These are phyloP conservation scores for Rhynchotus rufescens DNA, from an alignment of 2,797 vertebrate genomes.

Conservation along the genomic window DNA sequence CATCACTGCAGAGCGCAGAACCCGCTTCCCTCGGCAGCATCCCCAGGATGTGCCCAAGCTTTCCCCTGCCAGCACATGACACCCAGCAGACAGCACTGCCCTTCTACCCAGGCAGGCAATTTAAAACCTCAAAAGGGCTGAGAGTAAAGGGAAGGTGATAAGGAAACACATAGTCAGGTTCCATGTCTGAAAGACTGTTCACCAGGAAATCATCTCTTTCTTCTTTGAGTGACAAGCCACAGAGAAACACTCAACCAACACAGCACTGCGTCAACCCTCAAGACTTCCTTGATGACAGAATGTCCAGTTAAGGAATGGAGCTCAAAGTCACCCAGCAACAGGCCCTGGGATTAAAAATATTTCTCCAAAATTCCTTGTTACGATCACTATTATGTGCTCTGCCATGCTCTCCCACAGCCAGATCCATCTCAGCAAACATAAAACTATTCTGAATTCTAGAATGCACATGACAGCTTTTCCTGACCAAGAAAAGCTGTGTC, in stretches of 20 bases:
- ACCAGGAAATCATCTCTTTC: not conserved
- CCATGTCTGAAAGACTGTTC: not conserved
- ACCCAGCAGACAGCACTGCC: not conserved
- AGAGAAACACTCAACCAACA: not conserved
- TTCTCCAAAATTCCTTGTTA: not conserved
- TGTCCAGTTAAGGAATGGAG: not conserved
- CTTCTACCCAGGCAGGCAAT: not conserved
- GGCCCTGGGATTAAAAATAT: not conserved
- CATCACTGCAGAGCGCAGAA: not conserved
- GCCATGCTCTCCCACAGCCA: not conserved
- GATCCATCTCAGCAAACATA: rapidly evolving
- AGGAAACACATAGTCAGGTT: not conserved
- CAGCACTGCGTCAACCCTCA: not conserved
- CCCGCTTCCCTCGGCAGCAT: not conserved
- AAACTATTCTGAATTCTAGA: not conserved
- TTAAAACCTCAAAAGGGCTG: not conserved
- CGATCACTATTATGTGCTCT: not conserved
- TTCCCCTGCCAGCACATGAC: not conserved
- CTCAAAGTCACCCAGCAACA: not conserved
- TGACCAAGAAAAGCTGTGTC: not conserved
- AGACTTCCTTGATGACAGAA: not conserved
- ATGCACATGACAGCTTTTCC: not conserved
- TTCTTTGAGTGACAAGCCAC: not conserved
- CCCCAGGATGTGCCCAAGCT: not conserved
- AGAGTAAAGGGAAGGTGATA: not conserved